Percentiles rank a stretch among this genome's conserved stretches.
Evolutionary conservation across 2,113 vertebrate genomes (phyloP).

Genomic region (Tilapia sparmanii): DNA sequence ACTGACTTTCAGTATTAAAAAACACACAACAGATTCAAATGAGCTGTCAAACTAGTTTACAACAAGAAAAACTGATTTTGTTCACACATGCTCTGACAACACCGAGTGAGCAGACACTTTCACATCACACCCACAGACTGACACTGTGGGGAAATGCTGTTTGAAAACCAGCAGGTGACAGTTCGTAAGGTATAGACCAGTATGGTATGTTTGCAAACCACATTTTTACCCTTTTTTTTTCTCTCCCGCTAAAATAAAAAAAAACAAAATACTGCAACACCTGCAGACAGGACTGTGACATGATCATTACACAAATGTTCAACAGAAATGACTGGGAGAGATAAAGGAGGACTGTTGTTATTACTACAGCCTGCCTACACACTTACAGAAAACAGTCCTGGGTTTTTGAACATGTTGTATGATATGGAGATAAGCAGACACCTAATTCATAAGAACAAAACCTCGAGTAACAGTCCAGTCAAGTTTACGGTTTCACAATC

Average conservation of each 20-base stretch:
- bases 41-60: neutral
- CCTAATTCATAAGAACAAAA: neutral
- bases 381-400: neutral
- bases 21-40: neutral
- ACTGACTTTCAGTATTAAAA: neutral
- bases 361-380: neutral
- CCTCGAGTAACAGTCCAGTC: neutral
- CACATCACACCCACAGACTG: constrained; percentile 6
- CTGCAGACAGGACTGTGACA: neutral
- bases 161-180: neutral
- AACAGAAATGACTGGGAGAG: neutral
- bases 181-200: neutral
- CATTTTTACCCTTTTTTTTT: neutral
- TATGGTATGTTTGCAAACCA: neutral
- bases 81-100: neutral
- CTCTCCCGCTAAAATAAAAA: neutral
- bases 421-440: neutral
- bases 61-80: neutral
- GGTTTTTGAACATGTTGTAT: neutral
- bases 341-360: neutral
- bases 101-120: neutral
- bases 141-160: neutral
- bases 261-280: neutral
- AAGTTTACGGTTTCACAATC: neutral
- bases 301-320: neutral